Base-by-base conservation (phyloP, 2,888 invertebrate species). In the Heliconius charithonia region DNA sequence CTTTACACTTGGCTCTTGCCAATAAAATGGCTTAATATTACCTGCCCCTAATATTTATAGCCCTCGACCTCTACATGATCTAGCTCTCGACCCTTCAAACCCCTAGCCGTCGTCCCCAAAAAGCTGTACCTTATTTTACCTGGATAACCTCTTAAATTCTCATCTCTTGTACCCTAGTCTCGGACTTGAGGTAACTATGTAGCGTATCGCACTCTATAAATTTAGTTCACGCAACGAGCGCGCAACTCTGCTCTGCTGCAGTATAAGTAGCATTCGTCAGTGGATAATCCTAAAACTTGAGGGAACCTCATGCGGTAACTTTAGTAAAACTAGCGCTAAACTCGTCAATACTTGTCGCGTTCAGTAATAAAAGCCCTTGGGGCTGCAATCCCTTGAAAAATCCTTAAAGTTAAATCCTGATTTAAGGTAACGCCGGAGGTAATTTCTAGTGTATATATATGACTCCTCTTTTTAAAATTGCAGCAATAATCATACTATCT, bases 1-100 rank as follows among this genome's bases (percentile, higher is more conserved):
- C 97, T 71, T 96, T 99, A 86, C 99, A 99, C 91, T 96, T 97
- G 87, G 98, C 98, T 78, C 97, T 99, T 87, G 97, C 98, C 87
- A 98, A 98, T 95, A 99, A 98, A 96, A 98, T 99, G 97, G 97
- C 97, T 85, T 98, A 90, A 85, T 22, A 19, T 12, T 13, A 37
- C 62, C 32, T 13, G 27, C 41, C 41, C 10, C 45, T 45, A 56
- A 9, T 7, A 32, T 19, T 29, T 32, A 10, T 22, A 66, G 4
- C 37, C 32, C n/a, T 22, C 16, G 9, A 51, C 19, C 45, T 10
- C 37, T 37, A 25, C n/a, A 27, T 16, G 25, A n/a, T n/a, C 37
- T 41, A 41, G 4, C 37, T 37, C 16, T 22, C n/a, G 9, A 51
- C 27, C 45, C 29, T 22, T 51, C n/a, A n/a, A 59, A 12, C 32